Evolutionary conservation across 2,113 vertebrate genomes (phyloP).

Genomic region (Procapra przewalskii): DNA sequence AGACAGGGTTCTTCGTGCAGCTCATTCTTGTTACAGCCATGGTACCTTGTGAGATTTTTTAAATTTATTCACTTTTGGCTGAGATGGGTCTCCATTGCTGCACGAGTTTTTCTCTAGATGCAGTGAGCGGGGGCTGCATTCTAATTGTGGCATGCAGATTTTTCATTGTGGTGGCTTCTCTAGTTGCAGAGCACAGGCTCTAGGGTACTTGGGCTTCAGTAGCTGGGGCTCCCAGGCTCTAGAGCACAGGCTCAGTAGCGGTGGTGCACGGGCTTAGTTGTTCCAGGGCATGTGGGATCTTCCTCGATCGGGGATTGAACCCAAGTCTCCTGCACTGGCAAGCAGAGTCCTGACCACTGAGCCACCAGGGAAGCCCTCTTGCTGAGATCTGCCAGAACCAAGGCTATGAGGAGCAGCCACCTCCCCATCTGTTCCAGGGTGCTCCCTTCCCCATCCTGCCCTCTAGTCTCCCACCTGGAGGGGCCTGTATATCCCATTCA

Average conservation of each 20-base stretch:
- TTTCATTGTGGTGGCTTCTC: not conserved
- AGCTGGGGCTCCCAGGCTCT: not conserved
- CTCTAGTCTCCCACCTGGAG: not conserved
- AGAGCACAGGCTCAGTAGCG: not conserved
- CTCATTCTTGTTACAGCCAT: not conserved
- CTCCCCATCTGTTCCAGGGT: not conserved
- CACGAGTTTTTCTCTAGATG: not conserved
- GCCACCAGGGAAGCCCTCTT: not conserved
- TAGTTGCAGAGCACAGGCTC: not conserved
- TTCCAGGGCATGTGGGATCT: not conserved
- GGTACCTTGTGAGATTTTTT: not conserved
- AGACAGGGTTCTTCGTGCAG: not conserved
- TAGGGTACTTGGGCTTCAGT: not conserved
- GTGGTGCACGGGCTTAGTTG: accelerated
- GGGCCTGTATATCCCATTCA: not conserved
- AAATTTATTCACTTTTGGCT: not conserved
- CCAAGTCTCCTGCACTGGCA: not conserved
- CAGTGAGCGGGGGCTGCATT: not conserved
- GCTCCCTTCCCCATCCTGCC: not conserved
- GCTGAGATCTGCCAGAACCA: not conserved
- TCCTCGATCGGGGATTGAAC: not conserved
- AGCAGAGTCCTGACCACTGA: not conserved
- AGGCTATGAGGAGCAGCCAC: not conserved
- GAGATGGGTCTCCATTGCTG: not conserved
- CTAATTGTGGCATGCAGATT: not conserved